Evolutionary conservation across 2,888 invertebrate species (phyloP), one percentile per base, ranked within the genome.

Genomic region (Cenopis cana): DNA sequence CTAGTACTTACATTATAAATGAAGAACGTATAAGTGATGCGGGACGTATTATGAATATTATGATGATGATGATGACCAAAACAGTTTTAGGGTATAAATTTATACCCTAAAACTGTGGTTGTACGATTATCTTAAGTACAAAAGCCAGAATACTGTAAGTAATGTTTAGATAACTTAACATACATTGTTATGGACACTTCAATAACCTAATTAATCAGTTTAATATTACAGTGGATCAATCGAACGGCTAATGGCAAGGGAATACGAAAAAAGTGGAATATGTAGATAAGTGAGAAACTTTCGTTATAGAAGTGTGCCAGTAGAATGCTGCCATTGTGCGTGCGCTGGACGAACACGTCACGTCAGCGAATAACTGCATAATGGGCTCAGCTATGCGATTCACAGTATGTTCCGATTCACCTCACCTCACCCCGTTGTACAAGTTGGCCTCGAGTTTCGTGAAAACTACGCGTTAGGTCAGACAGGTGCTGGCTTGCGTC

Each of bases 281-380:
- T 81, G 79, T 85, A 85, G 1, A 4, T 24, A 24, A 82, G 79
- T 85, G 87, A 89, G 80, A 80, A 85, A 90, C 90, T 90, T 90
- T 91, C 90, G 87, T 86, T 90, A 76, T 82, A 86, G 83, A 89
- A 89, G 83, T 89, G 86, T 89, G 90, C 86, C 85, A 90, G 85
- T 85, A 84, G 86, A 85, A 87, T 87, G 84, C 85, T 80, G 78
- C 78, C 74, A 78, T 17, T 76, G 84, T 88, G 86, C 84, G 84
- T 85, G 87, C 75, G 76, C 73, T 68, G 50, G 20, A 76, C 77
- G 73, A 76, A 73, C 75, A 69, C 76, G 75, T 76, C 77, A 70
- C 74, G 77, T 79, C 78, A 73, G 73, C 75, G 80, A 86, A 86
- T 89, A 88, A 84, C 81, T 87, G 86, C 86, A 88, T 86, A 79